Conservation (phyloP, 2,797 vertebrate genomes). For the Lophotriccus pileatus region DNA sequence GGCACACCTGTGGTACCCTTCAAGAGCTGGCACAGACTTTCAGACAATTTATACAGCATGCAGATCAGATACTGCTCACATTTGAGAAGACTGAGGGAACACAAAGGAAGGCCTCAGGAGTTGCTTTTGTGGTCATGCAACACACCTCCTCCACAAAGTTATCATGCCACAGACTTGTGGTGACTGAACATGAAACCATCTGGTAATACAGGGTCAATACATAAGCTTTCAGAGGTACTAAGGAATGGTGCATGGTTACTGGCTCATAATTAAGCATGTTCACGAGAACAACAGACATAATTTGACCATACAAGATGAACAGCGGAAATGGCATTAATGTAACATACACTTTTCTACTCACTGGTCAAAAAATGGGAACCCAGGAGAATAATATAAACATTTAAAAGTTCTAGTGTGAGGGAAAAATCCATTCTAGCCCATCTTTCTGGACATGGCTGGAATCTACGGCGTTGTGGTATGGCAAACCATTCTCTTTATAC, state of each 20-base stretch:
- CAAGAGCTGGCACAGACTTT: neutral
- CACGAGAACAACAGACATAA: neutral
- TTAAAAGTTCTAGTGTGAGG: neutral
- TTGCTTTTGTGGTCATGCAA: neutral
- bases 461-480: neutral
- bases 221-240: neutral
- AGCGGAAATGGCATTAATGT: neutral
- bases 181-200: neutral
- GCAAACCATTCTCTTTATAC: neutral
- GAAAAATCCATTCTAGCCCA: neutral
- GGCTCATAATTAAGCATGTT: neutral
- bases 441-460: neutral
- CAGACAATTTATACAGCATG: neutral
- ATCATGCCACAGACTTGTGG: rapidly evolving
- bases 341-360: neutral
- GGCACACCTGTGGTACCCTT: neutral
- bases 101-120: neutral
- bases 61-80: neutral
- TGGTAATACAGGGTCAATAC: neutral
- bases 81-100: neutral
- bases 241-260: neutral
- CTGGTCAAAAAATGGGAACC: neutral
- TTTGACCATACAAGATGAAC: neutral
- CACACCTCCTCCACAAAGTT: neutral
- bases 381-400: neutral